phyloP scores from a whole-genome alignment of 1,140 invertebrate species.

The Drosophila mojavensis region DNA sequence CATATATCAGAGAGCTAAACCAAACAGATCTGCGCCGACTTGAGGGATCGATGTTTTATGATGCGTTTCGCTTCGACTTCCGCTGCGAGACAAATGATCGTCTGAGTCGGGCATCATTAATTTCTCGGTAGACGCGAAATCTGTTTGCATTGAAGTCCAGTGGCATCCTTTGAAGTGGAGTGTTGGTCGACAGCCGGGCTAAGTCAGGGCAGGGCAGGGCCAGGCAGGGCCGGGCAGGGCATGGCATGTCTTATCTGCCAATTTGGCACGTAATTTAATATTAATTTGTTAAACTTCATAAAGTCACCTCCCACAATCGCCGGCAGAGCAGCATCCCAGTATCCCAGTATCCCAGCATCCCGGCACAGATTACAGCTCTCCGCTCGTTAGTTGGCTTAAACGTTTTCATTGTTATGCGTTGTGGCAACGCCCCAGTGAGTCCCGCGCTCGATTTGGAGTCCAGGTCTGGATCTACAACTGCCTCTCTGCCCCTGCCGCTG shows the following conservation, averaged over 20 bases:
- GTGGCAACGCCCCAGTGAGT: conserved; percentile 62
- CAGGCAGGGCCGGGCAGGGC: neutral
- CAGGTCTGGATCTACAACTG: neutral
- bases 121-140: conserved; percentile 28
- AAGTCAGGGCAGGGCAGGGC: neutral
- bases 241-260: conserved; percentile 56
- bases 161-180: conserved; percentile 61
- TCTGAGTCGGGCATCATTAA: conserved; percentile 37
- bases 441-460: neutral
- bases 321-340: conserved; percentile 17
- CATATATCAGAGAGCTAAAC: conserved; percentile 1
- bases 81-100: conserved; percentile 54
- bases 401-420: conserved; percentile 80
- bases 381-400: conserved; percentile 78
- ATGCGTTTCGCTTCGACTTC: conserved; percentile 57
- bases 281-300: conserved; percentile 80
- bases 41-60: conserved; percentile 20
- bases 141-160: conserved; percentile 58
- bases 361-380: conserved; percentile 63
- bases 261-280: conserved; percentile 81
- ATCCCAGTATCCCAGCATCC: too few species aligned
- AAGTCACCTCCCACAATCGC: conserved; percentile 64
- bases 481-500: too few species aligned
- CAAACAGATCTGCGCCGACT: conserved; percentile 3
- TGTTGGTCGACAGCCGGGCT: conserved; percentile 17